Evolutionary conservation across 2,888 invertebrate genomes (phyloP).

Genomic region (Salticus scenicus): DNA sequence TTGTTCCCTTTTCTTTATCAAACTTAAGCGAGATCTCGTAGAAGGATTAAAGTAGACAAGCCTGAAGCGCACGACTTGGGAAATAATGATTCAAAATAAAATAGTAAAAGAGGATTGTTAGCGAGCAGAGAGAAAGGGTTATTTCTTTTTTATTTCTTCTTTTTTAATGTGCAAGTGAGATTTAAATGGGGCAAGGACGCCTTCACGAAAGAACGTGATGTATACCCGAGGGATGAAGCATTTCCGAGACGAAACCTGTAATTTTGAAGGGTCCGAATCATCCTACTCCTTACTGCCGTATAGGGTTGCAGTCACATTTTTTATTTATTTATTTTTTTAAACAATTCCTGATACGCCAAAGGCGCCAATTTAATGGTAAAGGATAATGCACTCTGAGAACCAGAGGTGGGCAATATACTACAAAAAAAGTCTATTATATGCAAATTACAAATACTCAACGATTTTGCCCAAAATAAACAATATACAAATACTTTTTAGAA

Average conservation of each 20-base stretch:
- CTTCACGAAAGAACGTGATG: conserved; percentile 63
- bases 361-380: background rate
- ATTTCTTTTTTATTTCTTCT: background rate
- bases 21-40: conserved; percentile 35
- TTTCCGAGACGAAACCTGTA: conserved; percentile 60
- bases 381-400: background rate
- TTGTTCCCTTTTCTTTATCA: background rate
- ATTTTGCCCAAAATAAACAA: too few species aligned
- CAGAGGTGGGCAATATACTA: too few species aligned
- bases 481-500: too few species aligned
- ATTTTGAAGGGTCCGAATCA: conserved; percentile 55
- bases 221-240: conserved; percentile 32
- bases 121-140: conserved; percentile 30
- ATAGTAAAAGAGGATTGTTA: conserved; percentile 12
- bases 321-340: too few species aligned
- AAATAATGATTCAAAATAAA: conserved; percentile 50
- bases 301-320: conserved; percentile 42
- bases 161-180: conserved; percentile 33
- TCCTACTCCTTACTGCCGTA: conserved; percentile 46
- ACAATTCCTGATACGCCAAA: conserved; percentile 25
- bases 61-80: conserved; percentile 48
- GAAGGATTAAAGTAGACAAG: conserved; percentile 42
- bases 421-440: too few species aligned
- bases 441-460: too few species aligned
- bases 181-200: conserved; percentile 67